Evolutionary conservation across 23 tunicate species (phyloP).

Genomic region (Ciona savignyi): DNA sequence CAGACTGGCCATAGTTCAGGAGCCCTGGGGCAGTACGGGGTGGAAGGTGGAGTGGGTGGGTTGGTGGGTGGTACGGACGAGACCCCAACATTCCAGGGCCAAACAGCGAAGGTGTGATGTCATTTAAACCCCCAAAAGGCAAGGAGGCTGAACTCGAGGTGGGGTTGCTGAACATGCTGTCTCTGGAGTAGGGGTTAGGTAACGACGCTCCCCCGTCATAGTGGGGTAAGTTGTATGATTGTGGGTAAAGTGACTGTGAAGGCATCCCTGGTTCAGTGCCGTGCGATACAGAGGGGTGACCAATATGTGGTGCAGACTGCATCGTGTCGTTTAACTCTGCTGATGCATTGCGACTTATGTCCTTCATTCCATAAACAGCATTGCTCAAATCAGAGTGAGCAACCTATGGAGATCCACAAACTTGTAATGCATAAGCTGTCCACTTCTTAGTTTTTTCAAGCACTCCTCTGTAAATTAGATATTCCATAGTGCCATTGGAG

Average conservation of each 20-base stretch:
- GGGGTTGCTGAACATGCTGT: slow-evolving; percentile 9
- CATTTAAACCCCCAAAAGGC: slow-evolving; percentile 18
- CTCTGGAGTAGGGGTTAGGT: slow-evolving; percentile 13
- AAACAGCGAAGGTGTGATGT: slow-evolving; percentile 15
- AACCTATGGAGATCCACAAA: too few species aligned
- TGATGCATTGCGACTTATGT: slow-evolving; percentile 7
- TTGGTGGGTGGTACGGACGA: slow-evolving; percentile 14
- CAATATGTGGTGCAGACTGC: slow-evolving; percentile 13
- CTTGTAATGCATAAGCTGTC: too few species aligned
- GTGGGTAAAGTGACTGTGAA: slow-evolving; percentile 26
- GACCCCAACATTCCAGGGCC: slow-evolving; percentile 20
- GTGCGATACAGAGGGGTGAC: slow-evolving; percentile 10
- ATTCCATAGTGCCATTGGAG: not conserved
- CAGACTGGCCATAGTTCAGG: slow-evolving; percentile 16
- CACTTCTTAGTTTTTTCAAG: not conserved
- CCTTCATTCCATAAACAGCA: slow-evolving; percentile 9
- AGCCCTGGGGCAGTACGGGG: slow-evolving; percentile 20
- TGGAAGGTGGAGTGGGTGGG: slow-evolving; percentile 7
- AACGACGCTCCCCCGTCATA: slow-evolving; percentile 12
- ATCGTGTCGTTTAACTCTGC: slow-evolving; percentile 6
- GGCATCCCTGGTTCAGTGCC: not conserved
- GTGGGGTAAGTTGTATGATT: slow-evolving; percentile 13
- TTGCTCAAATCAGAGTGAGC: too few species aligned
- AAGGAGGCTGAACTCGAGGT: slow-evolving; percentile 2
- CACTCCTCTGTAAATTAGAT: not conserved